Percentiles rank a stretch among this genome's conserved stretches.
Evolutionary conservation across 2,113 vertebrate genomes (phyloP).

Genomic region (Collichthys lucidus): DNA sequence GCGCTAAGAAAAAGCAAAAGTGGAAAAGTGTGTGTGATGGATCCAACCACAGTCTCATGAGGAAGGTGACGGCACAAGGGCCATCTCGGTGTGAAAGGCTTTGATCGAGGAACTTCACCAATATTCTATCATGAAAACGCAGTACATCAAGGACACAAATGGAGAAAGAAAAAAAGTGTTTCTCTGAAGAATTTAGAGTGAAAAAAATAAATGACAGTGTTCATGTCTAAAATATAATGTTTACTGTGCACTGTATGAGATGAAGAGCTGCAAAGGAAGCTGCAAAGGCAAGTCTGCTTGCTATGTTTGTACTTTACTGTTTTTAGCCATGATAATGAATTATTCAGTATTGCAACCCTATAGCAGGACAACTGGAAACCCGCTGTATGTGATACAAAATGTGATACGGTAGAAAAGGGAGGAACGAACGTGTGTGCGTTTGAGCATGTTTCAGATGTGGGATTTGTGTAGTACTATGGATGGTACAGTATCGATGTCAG

Average conservation of each 20-base stretch:
- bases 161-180: neutral
- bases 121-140: constrained; percentile 34
- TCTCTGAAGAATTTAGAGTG: constrained; percentile 36
- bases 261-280: constrained; percentile 15
- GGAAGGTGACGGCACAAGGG: constrained; percentile 37
- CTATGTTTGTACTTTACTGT: constrained; percentile 18
- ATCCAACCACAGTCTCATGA: constrained; percentile 39
- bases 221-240: neutral
- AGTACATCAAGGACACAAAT: neutral
- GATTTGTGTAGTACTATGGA: neutral
- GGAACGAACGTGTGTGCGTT: neutral
- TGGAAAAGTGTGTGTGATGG: constrained; percentile 42
- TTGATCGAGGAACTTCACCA: constrained; percentile 51
- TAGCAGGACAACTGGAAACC: constrained; percentile 16
- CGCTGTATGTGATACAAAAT: constrained; percentile 30
- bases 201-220: constrained; percentile 27
- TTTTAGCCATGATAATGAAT: constrained; percentile 44
- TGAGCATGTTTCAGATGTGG: neutral
- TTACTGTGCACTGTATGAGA: constrained; percentile 3
- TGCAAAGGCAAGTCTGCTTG: neutral
- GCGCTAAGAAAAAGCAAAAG: constrained; percentile 16
- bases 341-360: constrained; percentile 45
- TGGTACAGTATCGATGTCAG: neutral
- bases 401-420: constrained; percentile 3
- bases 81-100: constrained; percentile 40